Evolutionary conservation across 2,888 invertebrate genomes (phyloP), one percentile per base, ranked within the genome.

Genomic region (Eurytoma adleriae): DNA sequence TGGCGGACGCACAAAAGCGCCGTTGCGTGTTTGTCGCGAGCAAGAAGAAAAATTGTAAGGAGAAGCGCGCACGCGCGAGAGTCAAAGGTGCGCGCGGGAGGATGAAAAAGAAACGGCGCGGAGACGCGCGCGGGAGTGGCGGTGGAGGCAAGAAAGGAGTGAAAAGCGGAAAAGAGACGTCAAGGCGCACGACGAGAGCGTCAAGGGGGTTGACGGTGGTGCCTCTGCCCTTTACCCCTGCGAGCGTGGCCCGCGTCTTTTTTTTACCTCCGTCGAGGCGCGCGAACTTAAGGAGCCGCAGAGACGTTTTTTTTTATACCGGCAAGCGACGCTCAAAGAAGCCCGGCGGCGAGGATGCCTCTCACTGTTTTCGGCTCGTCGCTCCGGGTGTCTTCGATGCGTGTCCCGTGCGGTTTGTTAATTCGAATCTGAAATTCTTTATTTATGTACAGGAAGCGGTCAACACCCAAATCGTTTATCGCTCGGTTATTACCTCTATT

Each of bases 241-340:
- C 3, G 20, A 2, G 57, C 16, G 18, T 20, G 18, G 10, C 7
- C 40, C 7, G 10, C 40, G 5, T 40, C 7, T 16, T 71, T 57
- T 20, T 54, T 67, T 10, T 20, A 66, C n/a, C 27, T 56, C 56
- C 75, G 72, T 64, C 69, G 57, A 75, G 71, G 74, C 70, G 70
- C 62, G 76, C 62, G 73, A 80, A 69, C 72, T 77, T 74, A 80
- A 74, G 59, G 79, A 80, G 57, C 75, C 56, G 67, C 61, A 62
- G 66, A 71, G 56, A 52, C 77, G 48, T 27, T 76, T 76, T 69
- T 69, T 24, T 30, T 30, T 30, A 57, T 67, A 57, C 50, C 48
- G 30, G 30, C 2, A 30, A 30, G 7, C 30, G 30, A 30, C 7
- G 30, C 10, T 40, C 40, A 40, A 40, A 40, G 40, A 40, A 10